Base-by-base conservation (phyloP, 2,113 vertebrate species). In the Malurus melanocephalus region DNA sequence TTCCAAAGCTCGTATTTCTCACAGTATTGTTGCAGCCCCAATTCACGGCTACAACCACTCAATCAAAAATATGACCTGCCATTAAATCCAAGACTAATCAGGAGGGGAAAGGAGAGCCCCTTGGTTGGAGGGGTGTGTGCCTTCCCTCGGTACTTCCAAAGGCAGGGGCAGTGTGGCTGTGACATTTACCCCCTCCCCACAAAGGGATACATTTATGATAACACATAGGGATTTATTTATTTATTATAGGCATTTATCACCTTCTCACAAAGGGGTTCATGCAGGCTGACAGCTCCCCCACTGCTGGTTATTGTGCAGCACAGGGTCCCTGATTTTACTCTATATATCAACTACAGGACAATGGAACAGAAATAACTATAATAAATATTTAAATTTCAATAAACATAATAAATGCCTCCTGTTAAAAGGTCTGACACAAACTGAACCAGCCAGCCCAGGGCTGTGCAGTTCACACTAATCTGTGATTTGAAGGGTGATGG, bases 111-210 rank as follows among this genome's bases (percentile, higher is more conserved):
- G 23, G 42, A 28, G 4, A 17, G 18, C 8, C 60, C 33, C 66
- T 61, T 35, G 64, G 59, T 60, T 1, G 2, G 24, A 74, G 62
- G 5, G 30, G 1, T 38, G 38, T 52, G 38, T 18, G 16, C n/a
- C 33, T 9, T 57, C 66, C 51, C 43, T 35, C 21, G 22, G 19
- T 10, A 3, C 9, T 7, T 11, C 42, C 49, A 60, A 45, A n/a
- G 3, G 22, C 52, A 73, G 16, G 64, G 62, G 30, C 64, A 68
- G 74, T 0, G 0, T 9, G 6, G 55, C 32, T 19, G 62, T 0
- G 14, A 30, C 48, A 12, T 62, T 65, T 32, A 28, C 62, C 33
- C 22, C 43, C 30, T 49, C n/a, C 64, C 3, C 3, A 53, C 73
- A 33, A 9, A 53, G 42, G 24, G 52, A 38, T 38, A 38, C 38